A percentile compares a stretch with the other conserved stretches of the same genome.
Evolutionary conservation across 2,113 vertebrate genomes (phyloP).

Genomic region (Bufo bufo): DNA sequence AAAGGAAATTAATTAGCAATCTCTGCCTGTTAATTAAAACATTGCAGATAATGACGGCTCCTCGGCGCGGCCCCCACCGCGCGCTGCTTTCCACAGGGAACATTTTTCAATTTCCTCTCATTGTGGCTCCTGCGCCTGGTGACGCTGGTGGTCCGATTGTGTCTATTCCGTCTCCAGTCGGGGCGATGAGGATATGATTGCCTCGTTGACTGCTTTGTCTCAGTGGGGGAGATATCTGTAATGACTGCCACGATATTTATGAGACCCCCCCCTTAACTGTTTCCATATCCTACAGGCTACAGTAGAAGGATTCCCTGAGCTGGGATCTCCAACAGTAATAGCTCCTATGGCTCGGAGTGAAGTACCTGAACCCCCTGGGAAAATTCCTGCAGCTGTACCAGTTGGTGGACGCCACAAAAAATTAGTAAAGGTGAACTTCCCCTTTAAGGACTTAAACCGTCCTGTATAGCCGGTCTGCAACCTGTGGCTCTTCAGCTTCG

Average conservation of each 20-base stretch:
- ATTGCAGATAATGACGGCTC: constrained; percentile 17
- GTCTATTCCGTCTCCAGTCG: not conserved
- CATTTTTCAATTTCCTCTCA: constrained; percentile 1
- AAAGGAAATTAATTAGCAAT: constrained; percentile 30
- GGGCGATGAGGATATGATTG: not conserved
- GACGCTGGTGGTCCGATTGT: not conserved
- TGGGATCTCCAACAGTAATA: not conserved
- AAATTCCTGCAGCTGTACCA: too few relatives aligned
- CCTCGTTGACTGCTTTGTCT: not conserved
- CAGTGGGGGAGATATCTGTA: not conserved
- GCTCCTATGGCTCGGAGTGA: not conserved
- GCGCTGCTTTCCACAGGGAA: not conserved
- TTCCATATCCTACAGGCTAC: too few relatives aligned
- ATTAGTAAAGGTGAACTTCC: too few relatives aligned
- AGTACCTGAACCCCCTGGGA: too few relatives aligned
- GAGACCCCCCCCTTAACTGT: not conserved
- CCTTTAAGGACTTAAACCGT: too few relatives aligned
- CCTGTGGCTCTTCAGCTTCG: too few relatives aligned
- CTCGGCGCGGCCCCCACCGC: not conserved
- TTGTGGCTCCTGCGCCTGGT: not conserved
- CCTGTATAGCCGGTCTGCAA: too few relatives aligned
- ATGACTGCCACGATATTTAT: not conserved
- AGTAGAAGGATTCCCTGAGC: not conserved
- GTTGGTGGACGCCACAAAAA: too few relatives aligned
- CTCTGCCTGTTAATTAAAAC: constrained; percentile 32